These are phyloP conservation scores for Ranitomeya imitator DNA, from an alignment of 2,113 vertebrate species.

Conservation along the genomic window DNA sequence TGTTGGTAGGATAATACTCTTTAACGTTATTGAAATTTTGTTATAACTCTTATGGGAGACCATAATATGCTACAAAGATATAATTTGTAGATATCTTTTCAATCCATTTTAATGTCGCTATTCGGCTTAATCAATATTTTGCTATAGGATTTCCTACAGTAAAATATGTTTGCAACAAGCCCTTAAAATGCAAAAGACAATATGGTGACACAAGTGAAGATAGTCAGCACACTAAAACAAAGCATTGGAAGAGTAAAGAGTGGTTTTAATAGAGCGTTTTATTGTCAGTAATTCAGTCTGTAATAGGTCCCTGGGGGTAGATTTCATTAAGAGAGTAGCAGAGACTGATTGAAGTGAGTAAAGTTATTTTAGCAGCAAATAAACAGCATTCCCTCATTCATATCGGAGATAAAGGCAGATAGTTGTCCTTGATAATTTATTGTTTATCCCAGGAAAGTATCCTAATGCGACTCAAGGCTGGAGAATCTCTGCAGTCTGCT, in stretches of 20 bases:
- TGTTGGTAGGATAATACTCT: no score
- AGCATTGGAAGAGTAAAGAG: not conserved
- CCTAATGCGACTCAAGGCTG: not conserved
- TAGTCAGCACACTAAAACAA: not conserved
- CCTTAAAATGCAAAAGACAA: constrained; percentile 9
- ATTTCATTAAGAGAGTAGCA: constrained; percentile 37
- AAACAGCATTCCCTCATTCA: constrained; percentile 22
- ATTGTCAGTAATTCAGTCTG: constrained; percentile 10
- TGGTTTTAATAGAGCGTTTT: not conserved
- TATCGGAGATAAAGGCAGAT: constrained; percentile 24
- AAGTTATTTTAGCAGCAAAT: constrained; percentile 42
- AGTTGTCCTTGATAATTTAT: constrained; percentile 22
- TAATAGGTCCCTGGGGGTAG: constrained; percentile 4
- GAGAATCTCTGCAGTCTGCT: constrained; percentile 25
- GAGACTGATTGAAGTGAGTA: constrained; percentile 44
- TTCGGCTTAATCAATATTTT: not conserved
- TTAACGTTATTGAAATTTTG: no score
- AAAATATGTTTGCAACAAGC: not conserved
- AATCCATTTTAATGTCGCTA: not conserved
- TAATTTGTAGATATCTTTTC: not conserved
- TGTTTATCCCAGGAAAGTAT: constrained; percentile 34
- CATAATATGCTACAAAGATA: no score
- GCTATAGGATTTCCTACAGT: not conserved
- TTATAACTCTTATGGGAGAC: not conserved
- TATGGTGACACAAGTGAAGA: not conserved